These are phyloP conservation scores for Macrotis lagotis DNA, from an alignment of 2,113 vertebrate species.

Conservation along the genomic window DNA sequence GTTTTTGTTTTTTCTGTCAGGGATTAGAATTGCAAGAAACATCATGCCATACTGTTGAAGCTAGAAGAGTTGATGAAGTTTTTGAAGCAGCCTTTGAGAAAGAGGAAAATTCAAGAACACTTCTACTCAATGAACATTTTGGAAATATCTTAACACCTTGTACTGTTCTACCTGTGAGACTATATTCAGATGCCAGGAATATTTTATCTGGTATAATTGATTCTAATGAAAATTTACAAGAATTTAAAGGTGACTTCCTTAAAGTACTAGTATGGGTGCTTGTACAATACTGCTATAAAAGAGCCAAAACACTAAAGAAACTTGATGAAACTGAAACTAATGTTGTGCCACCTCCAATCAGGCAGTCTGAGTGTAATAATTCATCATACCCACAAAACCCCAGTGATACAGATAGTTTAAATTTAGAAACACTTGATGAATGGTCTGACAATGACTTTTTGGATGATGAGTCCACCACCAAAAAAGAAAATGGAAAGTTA, in stretches of 20 bases:
- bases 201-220: conserved; percentile 96
- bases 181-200: conserved; percentile 95
- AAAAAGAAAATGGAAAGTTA: conserved; percentile 80
- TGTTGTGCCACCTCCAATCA: conserved; percentile 47
- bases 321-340: conserved; percentile 35
- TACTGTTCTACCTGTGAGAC: conserved; percentile 88
- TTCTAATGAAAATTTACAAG: conserved; percentile 92
- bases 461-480: conserved; percentile 86
- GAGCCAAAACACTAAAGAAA: conserved; percentile 76
- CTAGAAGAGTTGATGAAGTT: conserved; percentile 94
- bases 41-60: conserved; percentile 97
- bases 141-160: conserved; percentile 94
- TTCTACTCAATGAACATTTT: conserved; percentile 92
- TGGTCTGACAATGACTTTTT: conserved; percentile 95
- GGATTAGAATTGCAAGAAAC: conserved; percentile 98
- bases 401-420: conserved; percentile 87
- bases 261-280: conserved; percentile 95
- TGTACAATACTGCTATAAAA: conserved; percentile 87
- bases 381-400: conserved; percentile 74
- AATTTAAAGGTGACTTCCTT: conserved; percentile 94
- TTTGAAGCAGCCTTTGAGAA: conserved; percentile 93
- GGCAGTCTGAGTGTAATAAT: conserved; percentile 61
- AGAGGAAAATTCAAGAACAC: conserved; percentile 83
- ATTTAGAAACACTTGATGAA: conserved; percentile 87
- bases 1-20: conserved; percentile 80